Percentiles rank a stretch among this genome's conserved stretches.
Evolutionary conservation across 2,113 vertebrate genomes (phyloP).

Genomic region (Haemorhous mexicanus): DNA sequence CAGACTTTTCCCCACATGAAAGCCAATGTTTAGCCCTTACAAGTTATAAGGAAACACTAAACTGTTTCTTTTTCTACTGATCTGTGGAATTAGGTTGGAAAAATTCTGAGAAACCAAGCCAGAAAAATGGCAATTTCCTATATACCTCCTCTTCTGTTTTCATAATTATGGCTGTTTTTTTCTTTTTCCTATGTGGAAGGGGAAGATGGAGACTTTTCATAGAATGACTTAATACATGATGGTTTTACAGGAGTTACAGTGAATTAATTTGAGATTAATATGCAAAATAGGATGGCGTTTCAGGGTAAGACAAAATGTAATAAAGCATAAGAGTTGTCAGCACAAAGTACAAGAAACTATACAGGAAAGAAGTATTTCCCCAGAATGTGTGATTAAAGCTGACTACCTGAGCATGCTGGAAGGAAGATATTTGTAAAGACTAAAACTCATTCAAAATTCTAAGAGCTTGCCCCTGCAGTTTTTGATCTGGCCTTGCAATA

Average conservation of each 20-base stretch:
- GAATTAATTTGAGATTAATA: background rate
- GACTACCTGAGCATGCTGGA: background rate
- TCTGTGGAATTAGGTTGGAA: background rate
- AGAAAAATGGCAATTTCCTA: background rate
- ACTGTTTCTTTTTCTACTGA: background rate
- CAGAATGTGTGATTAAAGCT: background rate
- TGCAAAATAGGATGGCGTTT: background rate
- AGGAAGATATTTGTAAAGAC: background rate
- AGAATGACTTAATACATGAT: background rate
- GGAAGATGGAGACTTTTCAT: background rate
- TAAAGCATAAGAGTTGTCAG: background rate
- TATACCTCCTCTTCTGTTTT: background rate
- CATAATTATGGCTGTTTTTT: background rate
- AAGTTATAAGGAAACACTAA: background rate
- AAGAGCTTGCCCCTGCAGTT: background rate
- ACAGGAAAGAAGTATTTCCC: background rate
- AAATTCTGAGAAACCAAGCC: background rate
- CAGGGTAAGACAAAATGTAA: background rate
- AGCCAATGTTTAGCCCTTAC: background rate
- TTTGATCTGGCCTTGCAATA: background rate
- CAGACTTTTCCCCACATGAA: background rate
- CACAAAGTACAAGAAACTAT: background rate
- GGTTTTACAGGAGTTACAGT: background rate
- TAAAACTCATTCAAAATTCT: background rate
- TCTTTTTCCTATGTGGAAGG: background rate